These are phyloP conservation scores for Leptestheria dahalacensis DNA, from an alignment of 1,140 invertebrate genomes.

Conservation along the genomic window DNA sequence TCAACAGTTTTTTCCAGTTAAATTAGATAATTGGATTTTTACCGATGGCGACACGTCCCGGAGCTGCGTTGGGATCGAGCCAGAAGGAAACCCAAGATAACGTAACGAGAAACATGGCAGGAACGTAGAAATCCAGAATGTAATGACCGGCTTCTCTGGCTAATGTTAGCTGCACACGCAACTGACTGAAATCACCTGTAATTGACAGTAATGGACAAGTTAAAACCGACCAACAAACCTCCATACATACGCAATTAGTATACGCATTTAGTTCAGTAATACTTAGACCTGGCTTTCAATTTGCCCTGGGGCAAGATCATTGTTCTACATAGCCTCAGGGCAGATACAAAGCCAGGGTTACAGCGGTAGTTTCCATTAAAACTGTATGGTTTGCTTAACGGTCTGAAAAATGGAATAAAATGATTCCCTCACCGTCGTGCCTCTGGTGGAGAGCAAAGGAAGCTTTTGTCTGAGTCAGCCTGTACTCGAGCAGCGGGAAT, in stretches of 20 bases:
- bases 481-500: slow-evolving; percentile 67
- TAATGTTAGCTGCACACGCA: slow-evolving; percentile 4
- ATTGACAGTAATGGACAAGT: too few species aligned
- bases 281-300: too few species aligned
- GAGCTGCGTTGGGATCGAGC: slow-evolving; percentile 88
- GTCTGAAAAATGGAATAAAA: background rate
- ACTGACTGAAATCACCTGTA: slow-evolving; percentile 8
- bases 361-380: too few species aligned
- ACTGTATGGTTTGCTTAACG: too few species aligned
- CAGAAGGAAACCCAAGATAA: slow-evolving; percentile 94
- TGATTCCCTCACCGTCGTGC: background rate
- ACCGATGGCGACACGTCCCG: slow-evolving; percentile 69
- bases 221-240: background rate
- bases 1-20: background rate
- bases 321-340: too few species aligned
- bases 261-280: too few species aligned
- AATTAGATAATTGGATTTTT: slow-evolving; percentile 16
- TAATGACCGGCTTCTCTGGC: slow-evolving; percentile 29
- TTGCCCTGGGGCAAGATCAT: too few species aligned
- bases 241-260: background rate
- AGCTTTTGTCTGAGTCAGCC: slow-evolving; percentile 26
- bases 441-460: background rate
- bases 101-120: slow-evolving; percentile 84
- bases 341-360: too few species aligned
- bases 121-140: slow-evolving; percentile 56